Conservation (phyloP, 2,888 invertebrate genomes). For the Calameuta idolon region DNA sequence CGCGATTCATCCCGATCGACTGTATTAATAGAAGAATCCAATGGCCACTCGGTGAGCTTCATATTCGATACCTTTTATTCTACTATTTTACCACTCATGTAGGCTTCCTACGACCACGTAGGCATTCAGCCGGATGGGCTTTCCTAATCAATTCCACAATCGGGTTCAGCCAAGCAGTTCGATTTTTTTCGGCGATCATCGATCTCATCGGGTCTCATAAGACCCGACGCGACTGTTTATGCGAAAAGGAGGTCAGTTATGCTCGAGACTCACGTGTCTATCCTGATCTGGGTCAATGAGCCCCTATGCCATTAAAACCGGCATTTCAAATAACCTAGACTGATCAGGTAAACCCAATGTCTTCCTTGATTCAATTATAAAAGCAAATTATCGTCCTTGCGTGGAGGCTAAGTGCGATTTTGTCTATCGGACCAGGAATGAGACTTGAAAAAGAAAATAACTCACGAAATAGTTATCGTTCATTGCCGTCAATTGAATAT, state of each 20-base stretch:
- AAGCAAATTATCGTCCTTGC: not conserved
- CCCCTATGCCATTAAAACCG: constrained; percentile 32
- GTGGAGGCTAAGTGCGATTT: not conserved
- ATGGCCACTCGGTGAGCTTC: not conserved
- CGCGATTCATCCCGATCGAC: not conserved
- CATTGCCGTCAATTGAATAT: not conserved
- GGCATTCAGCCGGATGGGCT: not conserved
- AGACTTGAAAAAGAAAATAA: not conserved
- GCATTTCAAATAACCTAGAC: not conserved
- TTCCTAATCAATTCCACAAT: not conserved
- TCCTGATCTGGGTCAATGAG: constrained; percentile 53
- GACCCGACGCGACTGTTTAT: not conserved
- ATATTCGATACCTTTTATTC: not conserved
- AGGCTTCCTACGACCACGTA: not conserved
- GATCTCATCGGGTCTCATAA: not conserved
- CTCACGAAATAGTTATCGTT: too few species aligned
- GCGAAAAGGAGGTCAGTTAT: constrained; percentile 40
- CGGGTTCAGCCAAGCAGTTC: not conserved
- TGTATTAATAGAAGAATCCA: not conserved
- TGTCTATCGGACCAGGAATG: not conserved
- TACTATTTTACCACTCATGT: not conserved
- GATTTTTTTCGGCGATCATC: not conserved
- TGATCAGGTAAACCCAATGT: not conserved
- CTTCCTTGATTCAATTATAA: not conserved
- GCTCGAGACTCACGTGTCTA: constrained; percentile 42